Percentiles rank a stretch among this genome's conserved stretches.
phyloP scores from a whole-genome alignment of 2,888 invertebrate species.

The Acrobasis repandana region DNA sequence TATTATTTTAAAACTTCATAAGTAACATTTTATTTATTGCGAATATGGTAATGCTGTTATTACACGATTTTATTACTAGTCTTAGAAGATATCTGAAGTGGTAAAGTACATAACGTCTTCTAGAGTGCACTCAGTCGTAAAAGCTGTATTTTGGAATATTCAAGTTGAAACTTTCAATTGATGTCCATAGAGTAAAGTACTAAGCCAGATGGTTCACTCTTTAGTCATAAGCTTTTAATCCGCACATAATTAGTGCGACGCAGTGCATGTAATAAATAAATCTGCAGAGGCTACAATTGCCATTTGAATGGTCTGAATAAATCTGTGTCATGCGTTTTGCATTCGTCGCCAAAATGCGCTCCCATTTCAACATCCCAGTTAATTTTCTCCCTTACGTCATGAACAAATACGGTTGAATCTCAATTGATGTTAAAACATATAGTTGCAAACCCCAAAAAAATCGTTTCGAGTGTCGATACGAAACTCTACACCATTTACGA shows the following conservation, averaged over 20 bases:
- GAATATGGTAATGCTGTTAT: slow-evolving; percentile 13
- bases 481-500: slow-evolving; percentile 78
- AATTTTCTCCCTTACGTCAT: slow-evolving; percentile 42
- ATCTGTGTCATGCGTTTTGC: slow-evolving; percentile 74
- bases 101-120: slow-evolving; percentile 30
- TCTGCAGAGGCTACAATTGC: slow-evolving; percentile 62
- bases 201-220: slow-evolving; percentile 57
- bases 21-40: slow-evolving; percentile 16
- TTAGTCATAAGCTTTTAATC: slow-evolving; percentile 61
- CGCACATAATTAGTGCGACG: slow-evolving; percentile 66
- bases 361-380: slow-evolving; percentile 34
- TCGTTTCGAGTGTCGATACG: slow-evolving; percentile 76
- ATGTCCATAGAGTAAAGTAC: slow-evolving; percentile 29
- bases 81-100: slow-evolving; percentile 26
- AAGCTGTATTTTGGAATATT: slow-evolving; percentile 35
- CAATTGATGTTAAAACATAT: slow-evolving; percentile 35
- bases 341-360: slow-evolving; percentile 57
- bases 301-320: slow-evolving; percentile 77
- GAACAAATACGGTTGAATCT: slow-evolving; percentile 45
- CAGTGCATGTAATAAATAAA: slow-evolving; percentile 65
- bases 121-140: slow-evolving; percentile 40
- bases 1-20: slow-evolving; percentile 55
- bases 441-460: slow-evolving; percentile 73
- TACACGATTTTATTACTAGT: slow-evolving; percentile 13
- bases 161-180: slow-evolving; percentile 35